Conservation (phyloP, 2,888 invertebrate genomes). For the Parnassius smintheus region DNA sequence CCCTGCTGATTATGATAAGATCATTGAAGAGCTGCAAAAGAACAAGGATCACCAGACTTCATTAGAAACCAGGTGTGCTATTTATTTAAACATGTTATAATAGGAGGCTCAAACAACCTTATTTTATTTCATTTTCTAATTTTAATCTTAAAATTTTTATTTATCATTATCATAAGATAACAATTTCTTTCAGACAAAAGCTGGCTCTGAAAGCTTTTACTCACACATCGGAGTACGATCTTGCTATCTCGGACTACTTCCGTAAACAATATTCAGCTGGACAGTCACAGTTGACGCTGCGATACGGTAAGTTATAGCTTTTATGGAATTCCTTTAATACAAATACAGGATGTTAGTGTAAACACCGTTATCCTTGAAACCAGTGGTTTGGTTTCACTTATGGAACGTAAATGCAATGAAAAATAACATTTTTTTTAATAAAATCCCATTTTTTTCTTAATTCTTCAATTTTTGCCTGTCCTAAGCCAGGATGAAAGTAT, state of each 20-base stretch:
- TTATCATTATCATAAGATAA: too few species aligned
- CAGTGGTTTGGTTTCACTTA: too few species aligned
- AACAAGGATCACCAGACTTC: slow-evolving; percentile 85
- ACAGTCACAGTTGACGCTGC: slow-evolving; percentile 89
- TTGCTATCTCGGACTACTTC: slow-evolving; percentile 97
- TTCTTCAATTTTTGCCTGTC: too few species aligned
- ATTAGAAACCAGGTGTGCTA: slow-evolving; percentile 83
- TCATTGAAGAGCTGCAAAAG: slow-evolving; percentile 86
- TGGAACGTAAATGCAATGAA: too few species aligned
- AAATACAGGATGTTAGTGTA: too few species aligned
- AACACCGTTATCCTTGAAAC: too few species aligned
- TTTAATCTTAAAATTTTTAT: too few species aligned
- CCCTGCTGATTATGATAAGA: slow-evolving; percentile 90
- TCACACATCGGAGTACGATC: slow-evolving; percentile 97
- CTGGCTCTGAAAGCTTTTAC: slow-evolving; percentile 96
- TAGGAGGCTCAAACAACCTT: too few species aligned
- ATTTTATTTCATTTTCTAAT: too few species aligned
- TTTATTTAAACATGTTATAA: neutral
- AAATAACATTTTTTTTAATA: too few species aligned
- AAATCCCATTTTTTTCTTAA: too few species aligned
- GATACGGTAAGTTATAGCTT: slow-evolving; percentile 85
- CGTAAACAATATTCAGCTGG: slow-evolving; percentile 92
- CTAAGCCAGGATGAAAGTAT: too few species aligned
- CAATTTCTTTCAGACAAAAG: slow-evolving; percentile 81
- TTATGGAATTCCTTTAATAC: neutral